These are phyloP conservation scores for Bucco capensis DNA, from an alignment of 2,113 vertebrate species.

Conservation along the genomic window DNA sequence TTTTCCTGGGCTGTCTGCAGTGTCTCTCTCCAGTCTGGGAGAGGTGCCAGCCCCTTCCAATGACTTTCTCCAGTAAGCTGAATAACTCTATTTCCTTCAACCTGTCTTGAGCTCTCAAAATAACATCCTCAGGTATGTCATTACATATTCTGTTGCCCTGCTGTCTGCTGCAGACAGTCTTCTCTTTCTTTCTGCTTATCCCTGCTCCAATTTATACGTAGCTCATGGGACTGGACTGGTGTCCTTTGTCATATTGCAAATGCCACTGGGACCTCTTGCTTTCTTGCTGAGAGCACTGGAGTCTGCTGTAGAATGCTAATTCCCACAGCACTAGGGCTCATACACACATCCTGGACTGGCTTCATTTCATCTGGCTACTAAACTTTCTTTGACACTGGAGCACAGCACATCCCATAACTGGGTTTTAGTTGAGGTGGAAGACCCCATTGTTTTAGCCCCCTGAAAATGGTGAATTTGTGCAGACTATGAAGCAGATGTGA, in stretches of 20 bases:
- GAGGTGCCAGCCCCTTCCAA: not conserved
- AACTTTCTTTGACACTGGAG: not conserved
- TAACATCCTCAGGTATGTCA: constrained; percentile 40
- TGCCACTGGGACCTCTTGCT: not conserved
- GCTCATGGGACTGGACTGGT: not conserved
- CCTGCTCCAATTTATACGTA: not conserved
- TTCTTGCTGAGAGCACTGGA: not conserved
- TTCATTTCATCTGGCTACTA: not conserved
- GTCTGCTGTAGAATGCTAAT: not conserved
- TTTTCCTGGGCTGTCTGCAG: constrained; percentile 50
- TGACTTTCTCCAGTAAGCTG: not conserved
- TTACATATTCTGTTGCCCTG: not conserved
- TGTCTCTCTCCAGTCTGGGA: constrained; percentile 17
- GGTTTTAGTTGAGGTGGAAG: not conserved
- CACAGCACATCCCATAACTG: not conserved
- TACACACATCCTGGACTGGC: not conserved
- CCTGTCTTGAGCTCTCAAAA: constrained; percentile 37
- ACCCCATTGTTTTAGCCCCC: not conserved
- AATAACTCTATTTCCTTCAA: constrained; percentile 39
- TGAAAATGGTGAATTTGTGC: not conserved
- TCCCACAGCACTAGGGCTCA: not conserved
- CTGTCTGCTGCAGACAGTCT: constrained; percentile 30
- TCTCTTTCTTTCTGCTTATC: constrained; percentile 10
- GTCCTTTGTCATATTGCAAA: not conserved
- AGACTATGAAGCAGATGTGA: not conserved